These are phyloP conservation scores for Cercocebus atys DNA, from an alignment of 2,113 vertebrate genomes.

Conservation along the genomic window DNA sequence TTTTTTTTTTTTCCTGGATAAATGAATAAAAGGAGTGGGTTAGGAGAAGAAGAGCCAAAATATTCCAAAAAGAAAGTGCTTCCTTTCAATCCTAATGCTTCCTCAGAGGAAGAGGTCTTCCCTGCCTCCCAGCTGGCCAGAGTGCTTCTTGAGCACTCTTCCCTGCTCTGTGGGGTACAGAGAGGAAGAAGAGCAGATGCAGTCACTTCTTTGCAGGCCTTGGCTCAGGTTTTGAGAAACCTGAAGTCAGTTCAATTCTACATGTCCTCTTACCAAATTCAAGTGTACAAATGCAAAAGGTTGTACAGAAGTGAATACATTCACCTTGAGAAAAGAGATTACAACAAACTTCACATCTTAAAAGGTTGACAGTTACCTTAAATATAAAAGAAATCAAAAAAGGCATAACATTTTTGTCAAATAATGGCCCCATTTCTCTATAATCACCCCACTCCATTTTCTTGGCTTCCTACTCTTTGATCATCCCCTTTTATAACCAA, in stretches of 20 bases:
- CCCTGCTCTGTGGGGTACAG: no score
- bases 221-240: background rate
- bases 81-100: background rate
- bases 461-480: background rate
- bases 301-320: background rate
- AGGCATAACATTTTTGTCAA: background rate
- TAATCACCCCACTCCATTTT: background rate
- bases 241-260: background rate
- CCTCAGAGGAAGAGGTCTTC: background rate
- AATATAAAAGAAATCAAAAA: background rate
- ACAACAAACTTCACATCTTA: background rate
- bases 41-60: background rate
- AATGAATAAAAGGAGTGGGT: background rate
- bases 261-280: background rate
- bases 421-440: background rate
- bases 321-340: background rate
- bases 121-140: accelerated
- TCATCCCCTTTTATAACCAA: background rate
- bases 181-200: no score
- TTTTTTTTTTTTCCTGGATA: background rate
- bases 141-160: accelerated
- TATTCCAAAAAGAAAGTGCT: background rate
- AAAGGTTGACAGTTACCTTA: background rate
- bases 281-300: background rate
- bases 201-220: background rate